Conservation (phyloP, 2,113 vertebrate species). For the Eudyptes chrysolophus region DNA sequence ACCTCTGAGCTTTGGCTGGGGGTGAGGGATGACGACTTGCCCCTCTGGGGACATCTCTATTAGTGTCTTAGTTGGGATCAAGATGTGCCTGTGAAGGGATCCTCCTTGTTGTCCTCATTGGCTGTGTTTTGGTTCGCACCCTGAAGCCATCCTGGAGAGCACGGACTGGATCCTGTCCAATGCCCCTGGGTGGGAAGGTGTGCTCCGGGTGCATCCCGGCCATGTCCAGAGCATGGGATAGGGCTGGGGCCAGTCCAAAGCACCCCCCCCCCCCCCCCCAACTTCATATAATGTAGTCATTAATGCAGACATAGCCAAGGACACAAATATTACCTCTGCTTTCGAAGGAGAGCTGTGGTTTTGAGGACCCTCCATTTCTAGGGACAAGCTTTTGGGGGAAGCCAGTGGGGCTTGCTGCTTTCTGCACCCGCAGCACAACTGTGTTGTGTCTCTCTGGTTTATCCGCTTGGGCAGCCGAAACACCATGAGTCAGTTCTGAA, state of each 20-base stretch:
- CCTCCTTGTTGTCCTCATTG: neutral
- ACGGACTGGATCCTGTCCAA: neutral
- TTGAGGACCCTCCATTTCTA: neutral
- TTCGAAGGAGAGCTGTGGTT: neutral
- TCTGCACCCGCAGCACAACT: neutral
- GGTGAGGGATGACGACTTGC: neutral
- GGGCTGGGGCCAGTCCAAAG: neutral
- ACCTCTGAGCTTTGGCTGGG: neutral
- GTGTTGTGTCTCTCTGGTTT: fast-evolving
- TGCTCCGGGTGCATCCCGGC: neutral
- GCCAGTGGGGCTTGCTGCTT: neutral
- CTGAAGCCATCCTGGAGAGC: neutral
- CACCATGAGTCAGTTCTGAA: neutral
- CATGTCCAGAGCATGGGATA: neutral
- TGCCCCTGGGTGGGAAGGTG: neutral
- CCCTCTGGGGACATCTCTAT: neutral
- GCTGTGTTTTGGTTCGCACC: neutral
- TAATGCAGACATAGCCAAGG: neutral
- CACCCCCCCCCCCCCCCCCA: fast-evolving
- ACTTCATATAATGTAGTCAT: neutral
- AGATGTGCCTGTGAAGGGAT: neutral
- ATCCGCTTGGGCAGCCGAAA: neutral
- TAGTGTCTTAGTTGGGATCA: neutral
- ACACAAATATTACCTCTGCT: neutral
- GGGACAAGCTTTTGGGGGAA: neutral